These are phyloP conservation scores for Cossypha niveicapilla DNA, from an alignment of 2,797 vertebrate genomes.

Conservation along the genomic window DNA sequence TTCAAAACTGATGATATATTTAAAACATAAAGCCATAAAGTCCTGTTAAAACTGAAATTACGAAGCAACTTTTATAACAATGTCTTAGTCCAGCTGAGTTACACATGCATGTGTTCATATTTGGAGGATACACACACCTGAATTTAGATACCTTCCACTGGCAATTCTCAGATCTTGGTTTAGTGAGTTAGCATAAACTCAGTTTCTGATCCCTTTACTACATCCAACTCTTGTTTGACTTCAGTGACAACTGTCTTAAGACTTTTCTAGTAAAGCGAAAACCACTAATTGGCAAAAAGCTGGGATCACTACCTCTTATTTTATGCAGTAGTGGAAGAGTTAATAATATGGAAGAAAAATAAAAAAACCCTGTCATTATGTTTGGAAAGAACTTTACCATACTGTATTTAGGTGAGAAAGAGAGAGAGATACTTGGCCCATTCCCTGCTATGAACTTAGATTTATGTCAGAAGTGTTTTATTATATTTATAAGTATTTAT, in stretches of 20 bases:
- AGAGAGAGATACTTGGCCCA: not conserved
- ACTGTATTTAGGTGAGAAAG: not conserved
- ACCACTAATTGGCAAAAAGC: not conserved
- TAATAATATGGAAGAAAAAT: not conserved
- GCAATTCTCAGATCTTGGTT: not conserved
- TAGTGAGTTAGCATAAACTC: not conserved
- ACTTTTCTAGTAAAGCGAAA: not conserved
- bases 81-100: not conserved
- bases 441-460: not conserved
- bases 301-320: not conserved
- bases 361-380: not conserved
- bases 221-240: fast-evolving
- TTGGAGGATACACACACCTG: not conserved
- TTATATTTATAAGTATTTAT: constrained; percentile 1
- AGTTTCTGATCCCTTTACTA: not conserved
- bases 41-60: not conserved
- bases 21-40: not conserved
- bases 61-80: not conserved
- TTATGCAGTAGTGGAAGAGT: not conserved
- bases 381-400: not conserved
- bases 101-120: not conserved
- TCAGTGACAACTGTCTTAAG: not conserved
- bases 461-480: not conserved
- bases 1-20: not conserved
- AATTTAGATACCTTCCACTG: not conserved